Percentiles rank a stretch among this genome's conserved stretches.
These are phyloP conservation scores for Paracanthobrama guichenoti DNA, from an alignment of 2,113 vertebrate genomes.

Conservation along the genomic window DNA sequence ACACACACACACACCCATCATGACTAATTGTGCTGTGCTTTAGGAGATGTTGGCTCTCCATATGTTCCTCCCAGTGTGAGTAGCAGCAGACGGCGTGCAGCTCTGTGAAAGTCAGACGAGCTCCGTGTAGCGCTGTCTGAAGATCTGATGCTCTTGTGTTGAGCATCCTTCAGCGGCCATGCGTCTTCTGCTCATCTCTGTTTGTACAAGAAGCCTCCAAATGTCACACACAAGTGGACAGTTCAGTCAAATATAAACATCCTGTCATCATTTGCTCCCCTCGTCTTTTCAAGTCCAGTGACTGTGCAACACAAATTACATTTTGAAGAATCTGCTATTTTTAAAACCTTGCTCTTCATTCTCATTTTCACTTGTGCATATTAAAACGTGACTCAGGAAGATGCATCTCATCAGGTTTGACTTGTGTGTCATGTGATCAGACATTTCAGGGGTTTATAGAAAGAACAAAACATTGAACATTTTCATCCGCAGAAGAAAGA, in stretches of 20 bases:
- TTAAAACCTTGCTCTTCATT: too few relatives aligned
- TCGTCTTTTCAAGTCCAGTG: neutral
- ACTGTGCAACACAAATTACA: neutral
- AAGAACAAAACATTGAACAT: too few relatives aligned
- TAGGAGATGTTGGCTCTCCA: neutral
- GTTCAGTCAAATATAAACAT: neutral
- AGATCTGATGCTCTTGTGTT: neutral
- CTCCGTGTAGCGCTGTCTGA: neutral
- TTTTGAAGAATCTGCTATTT: too few relatives aligned
- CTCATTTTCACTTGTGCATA: neutral
- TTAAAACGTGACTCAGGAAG: neutral
- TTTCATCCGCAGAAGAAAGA: neutral
- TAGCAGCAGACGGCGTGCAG: neutral
- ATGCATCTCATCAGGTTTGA: neutral
- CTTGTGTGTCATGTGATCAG: neutral
- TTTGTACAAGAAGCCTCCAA: neutral
- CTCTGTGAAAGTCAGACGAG: conserved; percentile 3
- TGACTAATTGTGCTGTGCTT: conserved; percentile 45
- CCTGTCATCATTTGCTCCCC: neutral
- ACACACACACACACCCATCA: conserved; percentile 24
- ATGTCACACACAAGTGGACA: neutral
- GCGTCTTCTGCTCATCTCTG: neutral
- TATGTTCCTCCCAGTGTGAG: neutral
- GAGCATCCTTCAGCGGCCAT: neutral
- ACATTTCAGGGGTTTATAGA: neutral